A percentile compares a stretch with the other conserved stretches of the same genome.
Evolutionary conservation across 2,113 vertebrate species (phyloP).

Genomic region (Sinocyclocheilus grahami): DNA sequence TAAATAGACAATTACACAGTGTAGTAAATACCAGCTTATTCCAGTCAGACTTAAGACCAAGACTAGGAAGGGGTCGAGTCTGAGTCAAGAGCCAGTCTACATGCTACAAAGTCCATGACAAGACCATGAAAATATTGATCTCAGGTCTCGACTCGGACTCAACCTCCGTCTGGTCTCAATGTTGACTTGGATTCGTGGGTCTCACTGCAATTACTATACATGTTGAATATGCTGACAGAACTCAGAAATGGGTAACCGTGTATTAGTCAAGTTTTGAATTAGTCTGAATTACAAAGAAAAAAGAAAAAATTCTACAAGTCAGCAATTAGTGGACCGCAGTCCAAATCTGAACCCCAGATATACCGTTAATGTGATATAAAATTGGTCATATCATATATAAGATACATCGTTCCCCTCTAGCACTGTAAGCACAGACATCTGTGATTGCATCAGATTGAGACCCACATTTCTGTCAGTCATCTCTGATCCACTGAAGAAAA

Average conservation of each 20-base stretch:
- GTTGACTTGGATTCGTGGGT: not conserved
- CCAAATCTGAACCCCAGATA: not conserved
- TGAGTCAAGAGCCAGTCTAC: not conserved
- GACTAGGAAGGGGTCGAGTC: not conserved
- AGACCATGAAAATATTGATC: not conserved
- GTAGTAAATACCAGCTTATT: not conserved
- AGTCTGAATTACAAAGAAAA: not conserved
- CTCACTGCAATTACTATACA: not conserved
- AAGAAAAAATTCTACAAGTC: too few species aligned
- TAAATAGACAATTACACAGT: not conserved
- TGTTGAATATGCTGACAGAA: not conserved
- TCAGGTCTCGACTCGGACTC: too few species aligned
- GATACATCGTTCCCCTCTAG: not conserved
- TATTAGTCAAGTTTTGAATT: not conserved
- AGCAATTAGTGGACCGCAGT: not conserved
- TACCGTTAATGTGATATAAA: not conserved
- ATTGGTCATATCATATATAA: not conserved
- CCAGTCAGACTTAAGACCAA: not conserved
- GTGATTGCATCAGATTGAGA: not conserved
- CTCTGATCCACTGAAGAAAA: not conserved
- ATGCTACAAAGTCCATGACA: not conserved
- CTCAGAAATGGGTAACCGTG: not conserved
- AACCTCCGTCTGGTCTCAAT: too few species aligned
- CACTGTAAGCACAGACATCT: not conserved
- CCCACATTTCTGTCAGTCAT: not conserved